Base-by-base conservation (phyloP, 1,140 invertebrate species). In the Dendrolimus punctatus region DNA sequence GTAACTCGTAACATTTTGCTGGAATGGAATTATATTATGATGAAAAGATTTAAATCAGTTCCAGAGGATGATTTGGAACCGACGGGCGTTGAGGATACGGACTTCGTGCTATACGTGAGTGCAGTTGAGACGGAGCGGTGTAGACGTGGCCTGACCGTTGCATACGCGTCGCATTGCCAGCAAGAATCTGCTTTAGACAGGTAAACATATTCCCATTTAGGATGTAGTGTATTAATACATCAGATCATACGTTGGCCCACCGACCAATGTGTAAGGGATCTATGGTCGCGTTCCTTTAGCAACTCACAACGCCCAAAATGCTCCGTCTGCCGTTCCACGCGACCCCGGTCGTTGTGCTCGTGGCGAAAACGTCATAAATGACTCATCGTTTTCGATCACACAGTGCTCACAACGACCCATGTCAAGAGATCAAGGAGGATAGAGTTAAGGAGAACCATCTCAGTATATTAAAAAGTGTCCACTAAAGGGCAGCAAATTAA, bases 101-200 rank as follows among this genome's bases (percentile, higher is more conserved):
- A 99, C 87, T 99, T 99, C 88, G 92, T 99, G 6, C 94, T 99
- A 64, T 99, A 99, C 81, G 95, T 99, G 7, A 98, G 97, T 8
- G 97, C 98, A 0, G 91, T 96, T 72, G 92, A 97, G 71, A 98
- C 98, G 0, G 93, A 96, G 64, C 89, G 97, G 37, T 99, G 98
- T 85, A 90, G 93, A 47, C 93, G 96, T 62, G 94, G 94, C 0
- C 88, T 96, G 57, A 99, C 98, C 0, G 96, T 90, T 2, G 98
- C 98, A 0, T 99, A 99, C 88, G 98, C 98, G 8, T 97, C 97
- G 5, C 98, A 99, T 80, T 99, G 98, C 80, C 98, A 99, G 80
- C 97, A 99, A 81, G 98, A 99, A 85, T 91, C 93, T 3, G 92
- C 93, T 23, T 87, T 98, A 47, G 97, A 99, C 87, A 91, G 96